phyloP scores from a whole-genome alignment of 2,113 vertebrate species.

The Passerina amoena region DNA sequence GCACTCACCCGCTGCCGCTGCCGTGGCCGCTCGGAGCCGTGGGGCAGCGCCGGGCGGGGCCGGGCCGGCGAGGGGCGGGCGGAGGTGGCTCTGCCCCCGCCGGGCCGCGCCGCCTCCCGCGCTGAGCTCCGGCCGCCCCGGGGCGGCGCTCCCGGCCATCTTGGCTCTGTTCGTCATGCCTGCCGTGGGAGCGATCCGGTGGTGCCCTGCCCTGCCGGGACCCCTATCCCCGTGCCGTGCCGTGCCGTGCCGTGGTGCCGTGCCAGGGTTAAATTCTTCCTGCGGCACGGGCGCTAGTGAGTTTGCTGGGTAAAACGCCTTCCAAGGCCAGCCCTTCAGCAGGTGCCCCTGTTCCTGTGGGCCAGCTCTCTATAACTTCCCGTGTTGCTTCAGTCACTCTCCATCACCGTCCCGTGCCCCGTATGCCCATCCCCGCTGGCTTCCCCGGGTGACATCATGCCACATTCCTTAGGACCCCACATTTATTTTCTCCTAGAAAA shows the following conservation, averaged over 20 bases:
- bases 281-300: rapidly evolving
- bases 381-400: neutral
- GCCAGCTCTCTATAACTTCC: rapidly evolving
- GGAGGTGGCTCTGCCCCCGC: neutral
- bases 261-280: rapidly evolving
- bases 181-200: rapidly evolving
- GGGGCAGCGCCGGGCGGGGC: neutral
- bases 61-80: neutral
- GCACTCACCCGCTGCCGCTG: neutral
- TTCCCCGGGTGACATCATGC: too few relatives aligned
- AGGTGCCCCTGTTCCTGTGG: too few relatives aligned
- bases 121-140: neutral
- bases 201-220: rapidly evolving
- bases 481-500: neutral
- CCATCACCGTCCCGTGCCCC: rapidly evolving
- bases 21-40: neutral
- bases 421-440: rapidly evolving
- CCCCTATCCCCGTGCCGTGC: rapidly evolving
- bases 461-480: rapidly evolving
- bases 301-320: neutral
- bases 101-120: neutral
- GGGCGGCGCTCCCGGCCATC: neutral
- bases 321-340: neutral
- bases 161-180: rapidly evolving
- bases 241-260: rapidly evolving